Conservation (phyloP, 2,888 invertebrate genomes). For the Cantharis rufa region DNA sequence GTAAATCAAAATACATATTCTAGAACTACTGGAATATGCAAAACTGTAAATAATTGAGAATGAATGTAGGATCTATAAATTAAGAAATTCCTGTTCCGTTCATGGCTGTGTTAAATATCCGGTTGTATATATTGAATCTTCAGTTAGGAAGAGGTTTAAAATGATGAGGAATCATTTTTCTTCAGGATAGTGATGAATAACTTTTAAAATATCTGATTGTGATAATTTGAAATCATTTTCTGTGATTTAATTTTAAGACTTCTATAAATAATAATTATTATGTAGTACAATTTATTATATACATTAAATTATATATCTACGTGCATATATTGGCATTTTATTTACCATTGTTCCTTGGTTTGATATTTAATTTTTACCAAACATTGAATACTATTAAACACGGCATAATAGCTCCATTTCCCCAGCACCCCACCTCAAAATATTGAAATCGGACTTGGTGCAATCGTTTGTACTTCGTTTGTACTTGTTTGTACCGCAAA, state of each 20-base stretch:
- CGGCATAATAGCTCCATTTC: too few relatives aligned
- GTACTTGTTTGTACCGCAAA: too few relatives aligned
- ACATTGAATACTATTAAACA: too few relatives aligned
- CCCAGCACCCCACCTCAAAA: too few relatives aligned
- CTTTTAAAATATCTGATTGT: neutral
- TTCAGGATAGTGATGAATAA: neutral
- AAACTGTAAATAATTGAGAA: neutral
- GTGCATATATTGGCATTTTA: neutral
- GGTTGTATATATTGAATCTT: neutral
- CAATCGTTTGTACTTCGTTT: too few relatives aligned
- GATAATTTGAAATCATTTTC: neutral
- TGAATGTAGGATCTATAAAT: neutral
- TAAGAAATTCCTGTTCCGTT: neutral
- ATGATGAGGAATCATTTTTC: neutral
- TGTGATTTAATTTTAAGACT: neutral
- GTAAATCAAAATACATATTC: neutral
- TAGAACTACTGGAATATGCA: neutral
- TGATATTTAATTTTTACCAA: neutral
- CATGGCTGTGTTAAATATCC: neutral
- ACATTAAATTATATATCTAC: neutral
- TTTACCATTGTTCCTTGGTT: neutral
- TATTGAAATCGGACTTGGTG: too few relatives aligned
- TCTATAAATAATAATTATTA: neutral
- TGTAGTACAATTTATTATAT: neutral
- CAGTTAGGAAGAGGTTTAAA: neutral